Conservation (phyloP, 2,797 vertebrate genomes). For the Chaetodon trifasciatus region DNA sequence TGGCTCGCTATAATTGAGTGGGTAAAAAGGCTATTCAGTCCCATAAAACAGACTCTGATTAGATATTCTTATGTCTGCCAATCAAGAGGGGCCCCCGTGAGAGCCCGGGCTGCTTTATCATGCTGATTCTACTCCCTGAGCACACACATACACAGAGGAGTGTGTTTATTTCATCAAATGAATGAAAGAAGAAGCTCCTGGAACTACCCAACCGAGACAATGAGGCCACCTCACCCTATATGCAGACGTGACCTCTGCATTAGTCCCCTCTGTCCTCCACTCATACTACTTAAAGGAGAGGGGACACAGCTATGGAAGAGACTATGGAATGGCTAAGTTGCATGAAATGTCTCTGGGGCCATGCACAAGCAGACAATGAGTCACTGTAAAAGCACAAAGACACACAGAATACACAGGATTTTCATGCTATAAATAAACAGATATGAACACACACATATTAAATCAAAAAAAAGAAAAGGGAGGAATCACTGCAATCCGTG, state of each 20-base stretch:
- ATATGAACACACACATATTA: slow-evolving; percentile 27
- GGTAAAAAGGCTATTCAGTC: slow-evolving; percentile 81
- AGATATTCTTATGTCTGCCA: slow-evolving; percentile 82
- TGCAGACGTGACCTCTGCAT: slow-evolving; percentile 58
- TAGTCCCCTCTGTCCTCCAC: slow-evolving; percentile 55
- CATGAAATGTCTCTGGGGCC: slow-evolving; percentile 81
- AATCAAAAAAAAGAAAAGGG: slow-evolving; percentile 49
- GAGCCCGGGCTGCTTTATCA: slow-evolving; percentile 62
- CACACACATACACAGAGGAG: slow-evolving; percentile 43
- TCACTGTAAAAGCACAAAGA: slow-evolving; percentile 56
- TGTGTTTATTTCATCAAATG: slow-evolving; percentile 64
- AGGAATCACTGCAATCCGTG: slow-evolving; percentile 61
- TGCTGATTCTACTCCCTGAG: slow-evolving; percentile 65
- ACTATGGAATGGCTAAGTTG: slow-evolving; percentile 73
- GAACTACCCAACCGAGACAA: slow-evolving; percentile 71
- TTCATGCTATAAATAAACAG: slow-evolving; percentile 67
- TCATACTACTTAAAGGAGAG: slow-evolving; percentile 45
- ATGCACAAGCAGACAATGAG: slow-evolving; percentile 85
- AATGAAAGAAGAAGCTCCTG: slow-evolving; percentile 64
- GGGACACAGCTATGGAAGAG: slow-evolving; percentile 48
- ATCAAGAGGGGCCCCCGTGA: slow-evolving; percentile 65
- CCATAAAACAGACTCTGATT: slow-evolving; percentile 80
- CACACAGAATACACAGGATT: slow-evolving; percentile 60
- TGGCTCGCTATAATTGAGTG: slow-evolving; percentile 78
- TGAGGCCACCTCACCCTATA: slow-evolving; percentile 69